Conservation (phyloP, 2,797 vertebrate species). For the Clangula hyemalis region DNA sequence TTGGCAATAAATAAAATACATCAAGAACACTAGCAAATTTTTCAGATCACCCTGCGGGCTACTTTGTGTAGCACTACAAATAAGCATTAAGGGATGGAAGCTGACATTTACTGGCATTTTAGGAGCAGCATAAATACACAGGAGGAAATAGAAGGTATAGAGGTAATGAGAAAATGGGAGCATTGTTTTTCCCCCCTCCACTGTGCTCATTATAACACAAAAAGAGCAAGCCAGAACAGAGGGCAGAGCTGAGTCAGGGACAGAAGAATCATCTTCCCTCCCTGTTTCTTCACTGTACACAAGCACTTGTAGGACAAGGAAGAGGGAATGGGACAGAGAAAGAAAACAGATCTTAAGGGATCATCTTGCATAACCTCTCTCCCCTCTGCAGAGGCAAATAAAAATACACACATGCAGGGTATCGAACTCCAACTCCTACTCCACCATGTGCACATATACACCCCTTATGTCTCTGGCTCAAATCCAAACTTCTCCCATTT, state of each 20-base stretch:
- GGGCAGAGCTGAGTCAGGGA: background rate
- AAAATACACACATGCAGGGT: background rate
- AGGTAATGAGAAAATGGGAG: background rate
- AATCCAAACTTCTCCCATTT: background rate
- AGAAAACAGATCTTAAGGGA: background rate
- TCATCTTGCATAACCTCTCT: background rate
- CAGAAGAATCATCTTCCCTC: background rate
- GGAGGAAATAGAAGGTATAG: background rate
- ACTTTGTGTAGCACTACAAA: background rate
- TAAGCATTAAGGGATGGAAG: background rate
- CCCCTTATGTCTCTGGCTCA: background rate
- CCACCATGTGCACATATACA: background rate
- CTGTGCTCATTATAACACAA: background rate
- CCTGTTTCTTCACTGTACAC: background rate
- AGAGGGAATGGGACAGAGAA: background rate
- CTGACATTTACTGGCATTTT: background rate
- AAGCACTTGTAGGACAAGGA: background rate
- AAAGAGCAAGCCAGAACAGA: background rate
- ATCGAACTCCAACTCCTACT: background rate
- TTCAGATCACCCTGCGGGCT: background rate
- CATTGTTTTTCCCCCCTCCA: accelerated
- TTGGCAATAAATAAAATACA: background rate
- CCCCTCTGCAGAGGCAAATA: background rate
- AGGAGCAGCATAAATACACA: background rate
- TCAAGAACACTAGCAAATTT: background rate